phyloP scores from a whole-genome alignment of 64 coral and sea anemone genomes.

The Astreopora myriophthalma region DNA sequence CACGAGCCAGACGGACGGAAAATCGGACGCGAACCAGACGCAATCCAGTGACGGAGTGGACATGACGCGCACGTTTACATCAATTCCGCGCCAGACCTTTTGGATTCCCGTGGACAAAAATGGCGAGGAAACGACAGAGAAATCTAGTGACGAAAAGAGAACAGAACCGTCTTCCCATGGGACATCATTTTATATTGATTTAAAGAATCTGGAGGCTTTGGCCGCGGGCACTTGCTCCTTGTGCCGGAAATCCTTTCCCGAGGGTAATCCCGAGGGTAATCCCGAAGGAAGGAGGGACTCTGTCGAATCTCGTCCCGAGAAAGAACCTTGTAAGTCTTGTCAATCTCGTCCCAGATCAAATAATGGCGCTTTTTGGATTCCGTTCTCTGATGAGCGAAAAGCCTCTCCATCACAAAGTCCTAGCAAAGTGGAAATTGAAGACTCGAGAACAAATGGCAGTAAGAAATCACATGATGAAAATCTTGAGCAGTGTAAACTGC shows the following conservation, averaged over 20 bases:
- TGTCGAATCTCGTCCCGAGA: background rate
- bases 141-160: background rate
- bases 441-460: background rate
- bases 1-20: background rate
- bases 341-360: background rate
- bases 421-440: background rate
- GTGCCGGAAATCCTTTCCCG: background rate
- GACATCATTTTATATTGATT: conserved; percentile 34
- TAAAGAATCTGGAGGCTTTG: background rate
- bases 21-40: background rate
- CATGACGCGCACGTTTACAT: conserved; percentile 53
- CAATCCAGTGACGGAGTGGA: background rate
- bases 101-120: conserved; percentile 54
- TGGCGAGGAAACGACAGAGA: background rate
- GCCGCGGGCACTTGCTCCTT: conserved; percentile 9
- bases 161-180: conserved; percentile 1
- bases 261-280: background rate
- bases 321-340: conserved; percentile 15
- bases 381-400: conserved; percentile 11
- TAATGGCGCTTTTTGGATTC: conserved; percentile 35
- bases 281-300: background rate
- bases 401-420: background rate
- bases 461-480: background rate
- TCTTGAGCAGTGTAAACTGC: background rate
- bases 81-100: background rate